Evolutionary conservation across 2,888 invertebrate genomes (phyloP).

Genomic region (Lepidochitona cinerea): DNA sequence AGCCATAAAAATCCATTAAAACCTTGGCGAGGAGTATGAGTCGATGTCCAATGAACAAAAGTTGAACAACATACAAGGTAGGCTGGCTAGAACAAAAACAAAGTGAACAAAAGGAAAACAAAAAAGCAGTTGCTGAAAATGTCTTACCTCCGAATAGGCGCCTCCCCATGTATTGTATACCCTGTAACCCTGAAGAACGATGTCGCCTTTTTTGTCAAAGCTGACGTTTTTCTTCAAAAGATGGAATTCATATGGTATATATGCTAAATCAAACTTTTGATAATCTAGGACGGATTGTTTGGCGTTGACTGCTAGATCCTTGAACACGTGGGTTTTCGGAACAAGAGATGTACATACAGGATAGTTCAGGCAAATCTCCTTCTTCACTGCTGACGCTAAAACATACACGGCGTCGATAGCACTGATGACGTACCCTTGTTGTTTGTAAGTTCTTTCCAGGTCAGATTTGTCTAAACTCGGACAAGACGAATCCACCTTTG

Average conservation of each 20-base stretch:
- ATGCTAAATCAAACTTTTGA: conserved; percentile 18
- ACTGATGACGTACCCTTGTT: conserved; percentile 33
- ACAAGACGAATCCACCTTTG: not conserved
- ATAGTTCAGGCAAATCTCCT: conserved; percentile 9
- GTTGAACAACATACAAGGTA: no score
- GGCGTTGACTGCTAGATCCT: conserved; percentile 15
- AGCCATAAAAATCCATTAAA: no score
- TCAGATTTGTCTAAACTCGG: not conserved
- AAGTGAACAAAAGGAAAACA: no score
- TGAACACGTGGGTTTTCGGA: not conserved
- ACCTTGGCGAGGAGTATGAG: no score
- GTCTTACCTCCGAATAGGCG: not conserved
- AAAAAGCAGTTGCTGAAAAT: no score
- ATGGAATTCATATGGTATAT: conserved; percentile 38
- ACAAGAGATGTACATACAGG: not conserved
- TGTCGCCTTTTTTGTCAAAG: conserved; percentile 40
- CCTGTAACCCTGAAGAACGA: conserved; percentile 19
- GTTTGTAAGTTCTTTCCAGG: not conserved
- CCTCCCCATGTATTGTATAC: conserved; percentile 3
- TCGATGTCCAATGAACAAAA: no score
- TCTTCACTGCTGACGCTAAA: conserved; percentile 42
- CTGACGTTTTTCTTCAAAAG: conserved; percentile 21
- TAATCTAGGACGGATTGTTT: conserved; percentile 36
- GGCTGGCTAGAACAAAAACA: no score
- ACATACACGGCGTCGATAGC: conserved; percentile 52